A percentile compares a stretch with the other conserved stretches of the same genome.
These are phyloP conservation scores for Pyrrhosoma nymphula DNA, from an alignment of 2,888 invertebrate species.

Conservation along the genomic window DNA sequence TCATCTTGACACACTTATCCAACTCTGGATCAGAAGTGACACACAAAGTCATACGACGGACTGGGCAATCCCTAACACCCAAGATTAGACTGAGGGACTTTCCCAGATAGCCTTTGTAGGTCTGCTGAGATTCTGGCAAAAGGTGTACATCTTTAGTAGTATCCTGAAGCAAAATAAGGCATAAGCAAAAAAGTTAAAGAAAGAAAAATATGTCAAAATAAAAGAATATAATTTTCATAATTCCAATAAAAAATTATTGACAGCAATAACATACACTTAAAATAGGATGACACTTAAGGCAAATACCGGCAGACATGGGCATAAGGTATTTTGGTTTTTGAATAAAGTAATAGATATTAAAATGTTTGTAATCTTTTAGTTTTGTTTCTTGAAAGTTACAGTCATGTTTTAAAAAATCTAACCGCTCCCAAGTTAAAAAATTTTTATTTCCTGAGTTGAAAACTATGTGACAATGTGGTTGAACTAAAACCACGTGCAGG, in stretches of 20 bases:
- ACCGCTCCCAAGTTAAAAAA: too few relatives aligned
- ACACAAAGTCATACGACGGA: slow-evolving; percentile 91
- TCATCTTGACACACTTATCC: slow-evolving; percentile 95
- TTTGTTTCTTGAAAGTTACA: too few relatives aligned
- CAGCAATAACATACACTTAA: slow-evolving; percentile 67
- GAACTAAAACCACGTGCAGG: too few relatives aligned
- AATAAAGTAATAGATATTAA: too few relatives aligned
- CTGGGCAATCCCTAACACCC: slow-evolving; percentile 90
- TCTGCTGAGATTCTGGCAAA: slow-evolving; percentile 87
- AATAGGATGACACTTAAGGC: too few relatives aligned
- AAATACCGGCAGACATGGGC: too few relatives aligned
- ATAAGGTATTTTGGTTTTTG: too few relatives aligned
- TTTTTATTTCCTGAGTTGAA: not conserved
- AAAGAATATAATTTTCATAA: slow-evolving; percentile 11
- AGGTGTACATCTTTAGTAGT: slow-evolving; percentile 83
- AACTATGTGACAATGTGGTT: too few relatives aligned
- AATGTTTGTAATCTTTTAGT: too few relatives aligned
- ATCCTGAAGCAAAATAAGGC: slow-evolving; percentile 81
- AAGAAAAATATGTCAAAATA: slow-evolving; percentile 23
- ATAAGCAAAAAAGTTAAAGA: slow-evolving; percentile 33
- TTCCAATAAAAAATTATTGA: slow-evolving; percentile 66
- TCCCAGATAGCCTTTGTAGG: slow-evolving; percentile 86
- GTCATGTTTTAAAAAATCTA: too few relatives aligned
- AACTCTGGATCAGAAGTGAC: slow-evolving; percentile 94
- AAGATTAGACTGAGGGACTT: slow-evolving; percentile 85